A percentile compares a stretch with the other conserved stretches of the same genome.
Evolutionary conservation across 2,113 vertebrate genomes (phyloP).

Genomic region (Tachysurus vachellii): DNA sequence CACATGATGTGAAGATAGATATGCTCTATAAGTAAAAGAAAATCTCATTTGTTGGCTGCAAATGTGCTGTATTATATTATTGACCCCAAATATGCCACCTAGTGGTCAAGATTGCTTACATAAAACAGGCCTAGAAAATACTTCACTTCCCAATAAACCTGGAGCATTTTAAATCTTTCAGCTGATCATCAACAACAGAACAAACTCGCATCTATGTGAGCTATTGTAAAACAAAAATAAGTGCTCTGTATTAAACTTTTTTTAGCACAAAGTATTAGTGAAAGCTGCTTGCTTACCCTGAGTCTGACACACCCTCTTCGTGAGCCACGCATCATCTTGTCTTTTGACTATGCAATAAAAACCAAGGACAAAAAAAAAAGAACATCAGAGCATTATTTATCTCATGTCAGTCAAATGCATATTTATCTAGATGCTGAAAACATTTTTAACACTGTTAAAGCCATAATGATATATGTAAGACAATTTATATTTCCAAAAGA

Average conservation of each 20-base stretch:
- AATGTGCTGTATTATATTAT: neutral
- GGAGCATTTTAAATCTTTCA: neutral
- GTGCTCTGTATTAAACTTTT: too few species aligned
- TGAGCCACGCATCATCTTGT: constrained; percentile 99
- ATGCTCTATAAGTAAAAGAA: neutral
- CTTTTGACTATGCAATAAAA: constrained; percentile 89
- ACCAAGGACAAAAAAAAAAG: constrained; percentile 25
- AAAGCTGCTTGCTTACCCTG: constrained; percentile 76
- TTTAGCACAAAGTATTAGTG: neutral
- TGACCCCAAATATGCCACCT: constrained; percentile 5
- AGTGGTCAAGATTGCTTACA: constrained; percentile 6
- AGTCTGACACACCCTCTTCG: constrained; percentile 97
- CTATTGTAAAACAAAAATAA: too few species aligned
- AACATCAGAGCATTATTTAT: neutral
- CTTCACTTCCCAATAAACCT: neutral
- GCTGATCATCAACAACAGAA: neutral
- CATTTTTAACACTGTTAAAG: neutral
- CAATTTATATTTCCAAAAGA: neutral
- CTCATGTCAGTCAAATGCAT: neutral
- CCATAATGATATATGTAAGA: neutral
- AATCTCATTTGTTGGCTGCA: neutral
- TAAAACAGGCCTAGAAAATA: neutral
- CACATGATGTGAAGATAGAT: neutral
- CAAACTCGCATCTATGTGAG: neutral
- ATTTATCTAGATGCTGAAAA: neutral